Conservation (phyloP, 2,797 vertebrate genomes). For the Alosa sapidissima region DNA sequence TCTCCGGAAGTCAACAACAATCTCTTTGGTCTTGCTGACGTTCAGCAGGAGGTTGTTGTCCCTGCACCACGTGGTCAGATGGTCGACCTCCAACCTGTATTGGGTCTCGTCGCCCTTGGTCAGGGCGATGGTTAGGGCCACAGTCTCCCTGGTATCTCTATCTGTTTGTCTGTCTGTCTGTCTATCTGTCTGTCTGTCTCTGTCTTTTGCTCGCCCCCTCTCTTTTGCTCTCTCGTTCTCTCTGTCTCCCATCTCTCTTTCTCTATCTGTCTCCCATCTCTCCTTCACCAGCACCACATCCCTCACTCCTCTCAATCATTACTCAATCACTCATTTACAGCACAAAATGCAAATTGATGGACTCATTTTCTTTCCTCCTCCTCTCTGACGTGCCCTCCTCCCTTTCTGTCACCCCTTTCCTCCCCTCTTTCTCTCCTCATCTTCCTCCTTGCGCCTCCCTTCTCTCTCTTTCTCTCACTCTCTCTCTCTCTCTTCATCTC, state of each 20-base stretch:
- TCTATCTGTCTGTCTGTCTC: not conserved
- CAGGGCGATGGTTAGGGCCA: too few species aligned
- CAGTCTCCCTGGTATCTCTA: not conserved
- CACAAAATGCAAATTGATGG: constrained; percentile 14
- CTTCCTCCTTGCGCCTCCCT: not conserved
- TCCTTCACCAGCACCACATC: not conserved
- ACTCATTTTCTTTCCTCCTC: constrained; percentile 11
- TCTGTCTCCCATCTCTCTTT: not conserved
- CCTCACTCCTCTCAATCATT: not conserved
- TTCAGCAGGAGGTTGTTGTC: too few species aligned
- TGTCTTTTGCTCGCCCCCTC: constrained; percentile 13
- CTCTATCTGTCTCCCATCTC: not conserved
- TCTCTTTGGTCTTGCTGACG: too few species aligned
- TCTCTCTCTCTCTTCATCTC: not conserved
- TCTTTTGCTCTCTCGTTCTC: not conserved
- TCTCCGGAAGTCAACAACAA: too few species aligned
- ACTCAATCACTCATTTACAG: not conserved
- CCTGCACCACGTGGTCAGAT: too few species aligned
- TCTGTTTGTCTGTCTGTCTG: not conserved
- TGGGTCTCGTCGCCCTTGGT: too few species aligned
- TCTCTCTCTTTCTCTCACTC: not conserved
- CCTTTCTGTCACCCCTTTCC: not conserved
- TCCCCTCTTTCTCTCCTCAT: not conserved
- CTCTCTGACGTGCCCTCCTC: not conserved
- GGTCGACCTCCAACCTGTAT: too few species aligned